Percentiles rank a stretch among this genome's conserved stretches.
Evolutionary conservation across 2,888 invertebrate genomes (phyloP).

Genomic region (Mantis religiosa): DNA sequence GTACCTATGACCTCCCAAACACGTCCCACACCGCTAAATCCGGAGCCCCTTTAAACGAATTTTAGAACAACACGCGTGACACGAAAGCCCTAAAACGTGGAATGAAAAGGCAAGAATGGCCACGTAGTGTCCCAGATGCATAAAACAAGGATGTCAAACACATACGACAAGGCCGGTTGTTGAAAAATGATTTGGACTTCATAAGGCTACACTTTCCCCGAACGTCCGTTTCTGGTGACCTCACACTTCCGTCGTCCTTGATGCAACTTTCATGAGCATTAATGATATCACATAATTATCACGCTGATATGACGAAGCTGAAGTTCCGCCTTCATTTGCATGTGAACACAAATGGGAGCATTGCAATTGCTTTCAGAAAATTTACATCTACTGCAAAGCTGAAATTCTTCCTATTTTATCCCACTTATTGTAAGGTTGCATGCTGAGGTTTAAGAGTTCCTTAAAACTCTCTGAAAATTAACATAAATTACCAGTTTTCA

Average conservation of each 20-base stretch:
- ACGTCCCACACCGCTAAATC: too few relatives aligned
- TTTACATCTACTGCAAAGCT: too few relatives aligned
- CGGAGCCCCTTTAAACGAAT: too few relatives aligned
- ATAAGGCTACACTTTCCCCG: neutral
- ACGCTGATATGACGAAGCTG: neutral
- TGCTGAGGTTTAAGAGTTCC: too few relatives aligned
- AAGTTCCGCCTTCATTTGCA: neutral
- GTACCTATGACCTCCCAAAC: too few relatives aligned
- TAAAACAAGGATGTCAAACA: neutral
- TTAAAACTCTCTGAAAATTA: too few relatives aligned
- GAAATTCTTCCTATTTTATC: too few relatives aligned
- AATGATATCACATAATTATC: neutral
- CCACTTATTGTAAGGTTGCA: too few relatives aligned
- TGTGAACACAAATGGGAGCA: neutral
- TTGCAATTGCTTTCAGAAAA: neutral
- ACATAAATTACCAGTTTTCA: too few relatives aligned
- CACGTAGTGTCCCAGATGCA: neutral
- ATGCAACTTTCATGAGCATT: neutral
- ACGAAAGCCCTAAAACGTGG: too few relatives aligned
- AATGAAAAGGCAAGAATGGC: too few relatives aligned
- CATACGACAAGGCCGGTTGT: neutral
- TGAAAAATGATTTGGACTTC: neutral
- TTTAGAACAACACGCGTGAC: too few relatives aligned
- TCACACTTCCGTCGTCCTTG: neutral
- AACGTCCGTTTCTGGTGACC: neutral